phyloP scores from a whole-genome alignment of 2,888 invertebrate species.

The Polyommatus icarus region DNA sequence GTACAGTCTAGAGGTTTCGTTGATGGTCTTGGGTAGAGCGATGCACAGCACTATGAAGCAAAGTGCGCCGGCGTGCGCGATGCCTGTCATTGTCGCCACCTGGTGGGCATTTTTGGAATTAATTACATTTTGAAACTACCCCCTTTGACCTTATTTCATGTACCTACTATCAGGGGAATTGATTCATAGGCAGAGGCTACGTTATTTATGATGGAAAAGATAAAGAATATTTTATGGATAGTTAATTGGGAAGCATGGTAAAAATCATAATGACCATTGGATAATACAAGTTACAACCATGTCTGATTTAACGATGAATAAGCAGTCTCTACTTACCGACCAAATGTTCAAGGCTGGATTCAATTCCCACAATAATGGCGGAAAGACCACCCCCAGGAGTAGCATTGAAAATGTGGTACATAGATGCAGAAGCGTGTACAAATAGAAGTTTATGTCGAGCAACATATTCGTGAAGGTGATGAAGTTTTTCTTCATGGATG shows the following conservation, averaged over 20 bases:
- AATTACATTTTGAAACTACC: neutral
- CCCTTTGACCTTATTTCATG: neutral
- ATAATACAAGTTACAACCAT: too few species aligned
- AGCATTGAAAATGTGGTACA: conserved; percentile 78
- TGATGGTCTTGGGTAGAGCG: conserved; percentile 65
- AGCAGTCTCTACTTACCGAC: conserved; percentile 56
- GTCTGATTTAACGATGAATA: too few species aligned
- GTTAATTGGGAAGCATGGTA: too few species aligned
- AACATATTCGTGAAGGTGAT: conserved; percentile 69
- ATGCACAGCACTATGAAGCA: conserved; percentile 70
- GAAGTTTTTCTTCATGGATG: conserved; percentile 68
- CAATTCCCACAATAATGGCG: conserved; percentile 74
- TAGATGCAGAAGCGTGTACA: conserved; percentile 76
- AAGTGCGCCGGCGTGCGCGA: conserved; percentile 64
- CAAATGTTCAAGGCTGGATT: conserved; percentile 67
- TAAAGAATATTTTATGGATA: too few species aligned
- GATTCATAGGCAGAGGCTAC: neutral
- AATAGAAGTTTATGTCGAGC: conserved; percentile 75
- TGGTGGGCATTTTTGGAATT: conserved; percentile 40
- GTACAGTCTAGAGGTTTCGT: conserved; percentile 65
- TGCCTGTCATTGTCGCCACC: conserved; percentile 60
- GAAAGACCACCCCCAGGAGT: conserved; percentile 75
- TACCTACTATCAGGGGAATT: neutral
- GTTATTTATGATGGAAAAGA: too few species aligned
- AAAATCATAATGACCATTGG: too few species aligned